Conservation (phyloP, 2,113 vertebrate genomes). For the Ancistrus triradiatus region DNA sequence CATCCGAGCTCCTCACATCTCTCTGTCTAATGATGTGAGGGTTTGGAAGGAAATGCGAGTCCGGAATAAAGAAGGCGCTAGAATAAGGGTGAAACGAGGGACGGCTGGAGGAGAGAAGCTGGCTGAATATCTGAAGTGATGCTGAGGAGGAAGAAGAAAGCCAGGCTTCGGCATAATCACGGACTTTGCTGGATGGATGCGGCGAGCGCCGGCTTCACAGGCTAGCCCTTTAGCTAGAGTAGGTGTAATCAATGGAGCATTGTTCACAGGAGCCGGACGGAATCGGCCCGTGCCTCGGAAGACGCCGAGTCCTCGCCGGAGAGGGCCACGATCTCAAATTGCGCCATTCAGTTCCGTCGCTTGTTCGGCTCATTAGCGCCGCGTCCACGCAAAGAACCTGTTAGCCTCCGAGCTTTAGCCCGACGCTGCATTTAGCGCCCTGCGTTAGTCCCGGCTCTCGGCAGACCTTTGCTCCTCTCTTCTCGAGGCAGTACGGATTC, state of each 20-base stretch:
- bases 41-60: neutral
- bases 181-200: conserved; percentile 8
- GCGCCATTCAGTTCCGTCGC: no score
- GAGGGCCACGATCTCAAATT: no score
- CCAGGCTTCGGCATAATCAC: conserved; percentile 35
- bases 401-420: no score
- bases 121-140: no score
- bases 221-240: conserved; percentile 37
- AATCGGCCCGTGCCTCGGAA: no score
- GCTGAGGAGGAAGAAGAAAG: conserved; percentile 2
- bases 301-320: no score
- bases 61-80: neutral
- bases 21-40: neutral
- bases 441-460: neutral
- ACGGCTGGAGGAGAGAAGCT: no score
- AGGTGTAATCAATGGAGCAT: conserved; percentile 42
- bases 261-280: no score
- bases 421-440: neutral
- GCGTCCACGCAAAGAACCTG: conserved; percentile 28
- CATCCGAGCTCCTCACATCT: neutral
- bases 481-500: neutral
- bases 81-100: neutral
- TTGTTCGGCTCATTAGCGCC: neutral
- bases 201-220: conserved; percentile 8
- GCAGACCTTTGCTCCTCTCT: neutral